Evolutionary conservation across 2,113 vertebrate species (phyloP).

Genomic region (Callospermophilus lateralis): DNA sequence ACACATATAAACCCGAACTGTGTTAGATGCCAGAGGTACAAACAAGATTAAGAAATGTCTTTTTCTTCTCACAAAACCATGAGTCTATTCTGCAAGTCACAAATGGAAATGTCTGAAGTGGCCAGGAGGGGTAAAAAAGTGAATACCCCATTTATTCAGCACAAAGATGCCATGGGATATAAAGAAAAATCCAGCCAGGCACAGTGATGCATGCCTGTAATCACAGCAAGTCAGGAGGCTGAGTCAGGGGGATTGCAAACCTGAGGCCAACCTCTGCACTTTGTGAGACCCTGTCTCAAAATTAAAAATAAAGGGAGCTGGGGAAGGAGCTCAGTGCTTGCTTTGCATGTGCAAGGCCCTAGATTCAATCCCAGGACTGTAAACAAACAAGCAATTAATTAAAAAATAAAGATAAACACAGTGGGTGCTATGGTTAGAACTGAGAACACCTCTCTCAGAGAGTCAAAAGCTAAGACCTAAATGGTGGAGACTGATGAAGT

Average conservation of each 20-base stretch:
- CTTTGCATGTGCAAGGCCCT: neutral
- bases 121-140: neutral
- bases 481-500: neutral
- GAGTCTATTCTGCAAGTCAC: neutral
- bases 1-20: neutral
- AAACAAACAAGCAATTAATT: neutral
- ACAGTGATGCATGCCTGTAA: neutral
- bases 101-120: neutral
- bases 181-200: neutral
- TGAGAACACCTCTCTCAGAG: neutral
- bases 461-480: neutral
- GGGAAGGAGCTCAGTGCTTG: neutral
- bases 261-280: neutral
- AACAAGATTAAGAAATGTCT: neutral
- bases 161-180: too few species aligned
- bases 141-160: neutral
- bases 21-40: neutral
- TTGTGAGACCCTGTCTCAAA: neutral
- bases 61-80: constrained; percentile 14
- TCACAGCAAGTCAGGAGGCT: neutral
- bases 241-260: neutral
- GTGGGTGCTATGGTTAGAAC: neutral
- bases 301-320: neutral
- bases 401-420: too few species aligned
- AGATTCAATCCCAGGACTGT: neutral